Percentiles rank a stretch among this genome's conserved stretches.
phyloP scores from a whole-genome alignment of 2,888 invertebrate genomes.

The Orthosia gracilis region DNA sequence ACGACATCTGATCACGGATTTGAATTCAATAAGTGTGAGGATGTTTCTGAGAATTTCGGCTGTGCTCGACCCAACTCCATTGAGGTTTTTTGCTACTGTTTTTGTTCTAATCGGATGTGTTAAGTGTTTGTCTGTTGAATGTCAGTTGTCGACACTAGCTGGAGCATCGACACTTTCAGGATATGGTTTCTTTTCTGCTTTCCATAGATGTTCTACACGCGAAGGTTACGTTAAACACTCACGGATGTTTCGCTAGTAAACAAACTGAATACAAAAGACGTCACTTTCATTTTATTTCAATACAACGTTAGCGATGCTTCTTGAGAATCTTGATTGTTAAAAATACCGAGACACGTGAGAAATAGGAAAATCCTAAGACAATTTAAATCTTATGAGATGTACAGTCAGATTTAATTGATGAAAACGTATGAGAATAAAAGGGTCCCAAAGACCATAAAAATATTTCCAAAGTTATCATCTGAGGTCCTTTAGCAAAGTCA shows the following conservation, averaged over 20 bases:
- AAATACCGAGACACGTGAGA: conserved; percentile 57
- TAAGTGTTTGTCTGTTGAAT: conserved; percentile 33
- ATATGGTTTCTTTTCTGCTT: conserved; percentile 52
- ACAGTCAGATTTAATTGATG: conserved; percentile 15
- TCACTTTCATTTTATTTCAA: conserved; percentile 73
- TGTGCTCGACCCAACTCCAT: conserved; percentile 46
- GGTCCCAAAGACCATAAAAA: neutral
- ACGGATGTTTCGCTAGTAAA: conserved; percentile 77
- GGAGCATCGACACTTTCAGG: conserved; percentile 41
- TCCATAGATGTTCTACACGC: conserved; percentile 46
- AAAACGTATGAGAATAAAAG: conserved; percentile 15
- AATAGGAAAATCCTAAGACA: conserved; percentile 42
- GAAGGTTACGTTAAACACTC: conserved; percentile 68
- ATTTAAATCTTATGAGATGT: conserved; percentile 2
- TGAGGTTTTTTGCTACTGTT: conserved; percentile 36
- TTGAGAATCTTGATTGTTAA: conserved; percentile 56
- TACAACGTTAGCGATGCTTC: conserved; percentile 53
- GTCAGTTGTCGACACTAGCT: conserved; percentile 21
- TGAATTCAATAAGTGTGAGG: conserved; percentile 72
- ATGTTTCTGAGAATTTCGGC: conserved; percentile 59
- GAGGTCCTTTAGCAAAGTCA: conserved; percentile 32
- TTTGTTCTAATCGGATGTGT: conserved; percentile 49
- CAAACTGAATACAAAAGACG: conserved; percentile 73
- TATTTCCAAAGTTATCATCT: neutral
- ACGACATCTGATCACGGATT: conserved; percentile 82